Conservation (phyloP, 2,113 vertebrate species). For the Gopherus flavomarginatus region DNA sequence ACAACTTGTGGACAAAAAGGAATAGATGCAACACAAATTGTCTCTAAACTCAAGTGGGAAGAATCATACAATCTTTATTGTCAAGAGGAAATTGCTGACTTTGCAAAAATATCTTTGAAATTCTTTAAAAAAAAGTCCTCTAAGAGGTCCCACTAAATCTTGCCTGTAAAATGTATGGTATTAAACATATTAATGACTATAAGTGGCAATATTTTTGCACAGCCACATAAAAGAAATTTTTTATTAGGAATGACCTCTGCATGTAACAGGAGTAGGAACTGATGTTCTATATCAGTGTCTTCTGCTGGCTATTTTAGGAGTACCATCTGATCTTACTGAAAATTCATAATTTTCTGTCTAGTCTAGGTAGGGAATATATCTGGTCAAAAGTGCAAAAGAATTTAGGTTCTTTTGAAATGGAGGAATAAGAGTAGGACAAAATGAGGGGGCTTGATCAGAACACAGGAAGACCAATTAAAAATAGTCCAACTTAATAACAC, state of each 20-base stretch:
- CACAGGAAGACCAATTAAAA: not conserved
- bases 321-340: not conserved
- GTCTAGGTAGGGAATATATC: not conserved
- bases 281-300: not conserved
- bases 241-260: not conserved
- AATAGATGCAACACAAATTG: not conserved
- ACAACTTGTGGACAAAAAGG: not conserved
- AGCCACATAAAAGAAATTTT: not conserved
- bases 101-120: not conserved
- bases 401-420: not conserved
- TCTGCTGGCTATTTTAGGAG: not conserved
- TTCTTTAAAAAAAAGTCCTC: rapidly evolving
- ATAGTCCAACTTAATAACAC: not conserved
- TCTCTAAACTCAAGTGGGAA: not conserved
- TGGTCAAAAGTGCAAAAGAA: not conserved
- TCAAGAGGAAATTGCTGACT: not conserved
- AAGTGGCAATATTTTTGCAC: rapidly evolving
- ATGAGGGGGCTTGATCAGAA: not conserved
- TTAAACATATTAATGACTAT: not conserved
- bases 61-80: not conserved
- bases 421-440: not conserved
- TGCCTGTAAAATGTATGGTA: not conserved
- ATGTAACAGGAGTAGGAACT: not conserved
- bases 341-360: not conserved
- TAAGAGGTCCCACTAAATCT: not conserved